A percentile compares a stretch with the other conserved stretches of the same genome.
These are phyloP conservation scores for Hirundo rustica DNA, from an alignment of 2,797 vertebrate species.

Conservation along the genomic window DNA sequence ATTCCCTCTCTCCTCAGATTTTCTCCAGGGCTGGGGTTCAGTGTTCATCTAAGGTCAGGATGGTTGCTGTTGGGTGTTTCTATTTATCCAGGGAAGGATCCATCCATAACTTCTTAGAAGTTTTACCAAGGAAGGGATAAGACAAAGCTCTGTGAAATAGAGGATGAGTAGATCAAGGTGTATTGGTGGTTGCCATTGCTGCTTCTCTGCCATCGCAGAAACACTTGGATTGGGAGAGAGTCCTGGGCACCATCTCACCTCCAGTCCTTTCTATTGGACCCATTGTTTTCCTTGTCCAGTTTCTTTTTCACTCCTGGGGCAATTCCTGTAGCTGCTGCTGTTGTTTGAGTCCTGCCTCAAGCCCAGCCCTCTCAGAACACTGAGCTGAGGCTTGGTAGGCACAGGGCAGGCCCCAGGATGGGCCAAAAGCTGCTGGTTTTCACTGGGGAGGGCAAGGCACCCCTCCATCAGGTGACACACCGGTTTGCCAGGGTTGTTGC, in stretches of 20 bases:
- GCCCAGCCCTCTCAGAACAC: neutral
- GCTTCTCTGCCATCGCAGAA: neutral
- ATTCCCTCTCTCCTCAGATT: neutral
- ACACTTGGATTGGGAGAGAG: neutral
- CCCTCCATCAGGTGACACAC: neutral
- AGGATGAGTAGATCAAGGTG: neutral
- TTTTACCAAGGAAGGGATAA: neutral
- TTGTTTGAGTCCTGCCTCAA: neutral
- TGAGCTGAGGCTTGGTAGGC: neutral
- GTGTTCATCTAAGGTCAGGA: neutral
- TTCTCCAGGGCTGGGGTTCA: neutral
- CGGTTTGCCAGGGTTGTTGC: neutral
- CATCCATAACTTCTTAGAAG: neutral
- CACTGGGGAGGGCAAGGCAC: neutral
- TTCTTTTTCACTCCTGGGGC: neutral
- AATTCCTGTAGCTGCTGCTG: neutral
- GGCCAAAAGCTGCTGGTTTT: neutral
- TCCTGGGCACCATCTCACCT: neutral
- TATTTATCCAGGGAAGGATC: neutral
- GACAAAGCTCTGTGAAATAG: neutral
- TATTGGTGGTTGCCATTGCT: neutral
- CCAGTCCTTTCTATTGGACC: neutral
- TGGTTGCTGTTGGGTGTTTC: neutral
- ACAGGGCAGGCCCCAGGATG: neutral
- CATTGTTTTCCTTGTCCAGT: neutral